Percentiles rank a stretch among this genome's conserved stretches.
Conservation (phyloP, 30 jellyfish, hydroid and myxozoan genomes). For the Catostylus mosaicus region DNA sequence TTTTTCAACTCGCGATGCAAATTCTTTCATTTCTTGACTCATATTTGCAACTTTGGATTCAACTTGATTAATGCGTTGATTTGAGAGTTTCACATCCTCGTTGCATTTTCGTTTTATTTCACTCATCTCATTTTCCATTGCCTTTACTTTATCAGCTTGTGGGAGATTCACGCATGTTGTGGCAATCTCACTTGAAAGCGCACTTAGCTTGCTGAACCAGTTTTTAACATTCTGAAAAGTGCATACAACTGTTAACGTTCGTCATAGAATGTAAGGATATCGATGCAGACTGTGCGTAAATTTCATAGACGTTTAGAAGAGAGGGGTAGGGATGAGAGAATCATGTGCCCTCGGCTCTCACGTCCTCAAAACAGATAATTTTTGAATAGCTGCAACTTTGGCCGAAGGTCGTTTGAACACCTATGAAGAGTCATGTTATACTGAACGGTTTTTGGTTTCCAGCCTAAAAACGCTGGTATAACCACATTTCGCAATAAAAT, state of each 20-base stretch:
- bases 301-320: not conserved
- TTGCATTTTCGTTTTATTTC: not conserved
- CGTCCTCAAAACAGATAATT: too few relatives aligned
- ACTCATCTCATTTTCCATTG: conserved; percentile 26
- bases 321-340: not conserved
- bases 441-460: too few relatives aligned
- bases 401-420: not conserved
- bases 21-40: conserved; percentile 13
- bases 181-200: conserved; percentile 34
- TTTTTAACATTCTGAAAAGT: conserved; percentile 26
- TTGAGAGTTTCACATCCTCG: not conserved
- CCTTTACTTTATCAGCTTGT: conserved; percentile 46
- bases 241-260: not conserved
- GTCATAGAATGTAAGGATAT: not conserved
- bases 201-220: conserved; percentile 54
- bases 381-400: not conserved
- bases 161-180: conserved; percentile 41
- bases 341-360: not conserved
- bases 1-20: not conserved
- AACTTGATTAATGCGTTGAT: not conserved
- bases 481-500: too few relatives aligned
- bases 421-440: too few relatives aligned
- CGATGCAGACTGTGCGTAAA: not conserved
- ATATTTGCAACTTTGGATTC: conserved; percentile 11
- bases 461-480: too few relatives aligned